Conservation (phyloP, 53 echinoderm and acorn worm genomes). For the Luidia sarsii region DNA sequence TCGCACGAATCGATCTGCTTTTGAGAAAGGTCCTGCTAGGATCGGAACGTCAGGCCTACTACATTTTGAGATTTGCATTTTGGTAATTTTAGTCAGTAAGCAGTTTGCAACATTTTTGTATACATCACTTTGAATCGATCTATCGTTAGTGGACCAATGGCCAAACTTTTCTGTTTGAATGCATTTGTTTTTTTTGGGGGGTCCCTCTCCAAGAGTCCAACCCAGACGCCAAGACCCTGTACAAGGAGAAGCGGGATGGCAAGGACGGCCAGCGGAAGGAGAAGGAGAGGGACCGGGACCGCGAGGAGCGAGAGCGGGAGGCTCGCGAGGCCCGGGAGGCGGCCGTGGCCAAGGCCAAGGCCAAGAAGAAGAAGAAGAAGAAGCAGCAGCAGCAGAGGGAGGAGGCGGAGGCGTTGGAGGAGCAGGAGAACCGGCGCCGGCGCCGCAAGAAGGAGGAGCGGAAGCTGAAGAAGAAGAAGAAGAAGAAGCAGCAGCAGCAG, state of each 20-base stretch:
- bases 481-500: conserved; percentile 21
- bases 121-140: no score
- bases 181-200: no score
- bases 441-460: conserved; percentile 7
- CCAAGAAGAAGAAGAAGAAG: conserved; percentile 67
- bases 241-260: conserved; percentile 70
- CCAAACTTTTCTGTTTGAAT: no score
- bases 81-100: no score
- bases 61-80: no score
- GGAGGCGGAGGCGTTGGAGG: conserved; percentile 46
- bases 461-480: conserved; percentile 35
- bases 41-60: no score
- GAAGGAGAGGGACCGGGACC: conserved; percentile 40
- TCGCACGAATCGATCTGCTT: no score
- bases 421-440: conserved; percentile 39
- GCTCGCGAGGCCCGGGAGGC: conserved; percentile 6
- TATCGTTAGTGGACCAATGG: no score
- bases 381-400: conserved; percentile 44
- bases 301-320: conserved; percentile 32
- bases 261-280: conserved; percentile 61
- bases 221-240: conserved; percentile 57
- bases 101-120: no score
- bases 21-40: no score
- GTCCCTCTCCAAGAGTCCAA: no score
- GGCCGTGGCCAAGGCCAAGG: conserved; percentile 46